Conservation (phyloP, 2,888 invertebrate genomes). For the Andrena hattorfiana region DNA sequence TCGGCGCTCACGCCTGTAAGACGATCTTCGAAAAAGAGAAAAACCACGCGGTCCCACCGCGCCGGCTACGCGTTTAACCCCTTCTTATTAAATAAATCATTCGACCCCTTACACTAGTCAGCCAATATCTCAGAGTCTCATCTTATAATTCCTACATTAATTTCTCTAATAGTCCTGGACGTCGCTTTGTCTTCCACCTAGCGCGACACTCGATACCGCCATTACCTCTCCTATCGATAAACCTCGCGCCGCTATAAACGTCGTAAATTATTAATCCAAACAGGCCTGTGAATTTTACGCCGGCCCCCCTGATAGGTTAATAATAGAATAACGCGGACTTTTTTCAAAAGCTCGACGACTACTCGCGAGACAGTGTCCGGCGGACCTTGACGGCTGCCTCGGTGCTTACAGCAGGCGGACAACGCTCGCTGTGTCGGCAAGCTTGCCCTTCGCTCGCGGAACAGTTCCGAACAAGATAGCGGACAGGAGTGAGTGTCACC, state of each 20-base stretch:
- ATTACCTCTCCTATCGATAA: slow-evolving; percentile 43
- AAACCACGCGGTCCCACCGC: slow-evolving; percentile 24
- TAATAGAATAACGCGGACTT: slow-evolving; percentile 24
- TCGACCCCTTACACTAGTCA: slow-evolving; percentile 50
- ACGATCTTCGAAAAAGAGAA: slow-evolving; percentile 63
- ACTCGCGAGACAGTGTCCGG: slow-evolving; percentile 37
- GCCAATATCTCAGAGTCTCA: slow-evolving; percentile 62
- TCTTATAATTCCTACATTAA: slow-evolving; percentile 73
- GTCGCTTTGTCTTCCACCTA: slow-evolving; percentile 49
- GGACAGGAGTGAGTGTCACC: slow-evolving; percentile 39
- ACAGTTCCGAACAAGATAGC: slow-evolving; percentile 50
- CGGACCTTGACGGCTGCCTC: slow-evolving; percentile 58
- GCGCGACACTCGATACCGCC: slow-evolving; percentile 49
- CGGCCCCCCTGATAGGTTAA: slow-evolving; percentile 18
- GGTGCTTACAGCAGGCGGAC: slow-evolving; percentile 42
- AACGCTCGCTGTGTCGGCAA: slow-evolving; percentile 46
- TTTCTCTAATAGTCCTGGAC: slow-evolving; percentile 63
- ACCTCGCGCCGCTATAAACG: not conserved
- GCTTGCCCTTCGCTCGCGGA: slow-evolving; percentile 56
- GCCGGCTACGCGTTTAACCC: slow-evolving; percentile 61
- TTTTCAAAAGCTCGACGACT: slow-evolving; percentile 3
- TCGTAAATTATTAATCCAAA: slow-evolving; percentile 26
- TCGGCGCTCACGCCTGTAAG: slow-evolving; percentile 62
- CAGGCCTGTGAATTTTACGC: not conserved
- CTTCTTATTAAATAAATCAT: slow-evolving; percentile 75